These are phyloP conservation scores for Butastur rufipennis DNA, from an alignment of 2,113 vertebrate species.

Conservation along the genomic window DNA sequence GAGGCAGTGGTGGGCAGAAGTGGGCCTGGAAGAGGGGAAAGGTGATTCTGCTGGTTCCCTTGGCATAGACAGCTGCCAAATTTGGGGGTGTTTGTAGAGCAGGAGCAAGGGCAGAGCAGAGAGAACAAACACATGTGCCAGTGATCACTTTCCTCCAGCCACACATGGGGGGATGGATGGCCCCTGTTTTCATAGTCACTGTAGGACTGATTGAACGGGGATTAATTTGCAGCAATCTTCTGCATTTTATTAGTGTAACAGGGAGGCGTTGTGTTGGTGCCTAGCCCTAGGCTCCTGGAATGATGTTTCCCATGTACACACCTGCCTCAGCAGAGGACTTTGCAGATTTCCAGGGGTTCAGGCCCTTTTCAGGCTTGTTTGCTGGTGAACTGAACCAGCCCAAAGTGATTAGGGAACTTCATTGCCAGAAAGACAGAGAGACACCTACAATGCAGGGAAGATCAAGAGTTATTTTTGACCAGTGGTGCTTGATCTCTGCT, in stretches of 20 bases:
- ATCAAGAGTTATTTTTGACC: neutral
- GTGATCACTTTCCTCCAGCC: neutral
- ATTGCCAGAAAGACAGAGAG: neutral
- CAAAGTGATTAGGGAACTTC: neutral
- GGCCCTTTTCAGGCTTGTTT: neutral
- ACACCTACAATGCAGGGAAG: neutral
- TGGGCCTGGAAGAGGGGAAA: neutral
- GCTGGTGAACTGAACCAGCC: neutral
- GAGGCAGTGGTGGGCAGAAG: neutral
- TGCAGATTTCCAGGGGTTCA: neutral
- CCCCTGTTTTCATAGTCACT: neutral
- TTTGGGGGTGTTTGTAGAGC: neutral
- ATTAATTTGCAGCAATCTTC: neutral
- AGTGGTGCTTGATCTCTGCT: neutral
- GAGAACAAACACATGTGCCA: neutral
- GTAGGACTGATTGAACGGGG: neutral
- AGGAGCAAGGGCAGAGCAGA: neutral
- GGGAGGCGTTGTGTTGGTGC: neutral
- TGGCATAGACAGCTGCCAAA: neutral
- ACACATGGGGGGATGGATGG: accelerated
- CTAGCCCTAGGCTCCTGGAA: neutral
- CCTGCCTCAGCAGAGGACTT: neutral
- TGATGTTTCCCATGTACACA: neutral
- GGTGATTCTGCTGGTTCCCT: neutral
- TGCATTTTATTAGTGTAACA: neutral